These are phyloP conservation scores for Ostrea edulis DNA, from an alignment of 1,140 invertebrate genomes.

Conservation along the genomic window DNA sequence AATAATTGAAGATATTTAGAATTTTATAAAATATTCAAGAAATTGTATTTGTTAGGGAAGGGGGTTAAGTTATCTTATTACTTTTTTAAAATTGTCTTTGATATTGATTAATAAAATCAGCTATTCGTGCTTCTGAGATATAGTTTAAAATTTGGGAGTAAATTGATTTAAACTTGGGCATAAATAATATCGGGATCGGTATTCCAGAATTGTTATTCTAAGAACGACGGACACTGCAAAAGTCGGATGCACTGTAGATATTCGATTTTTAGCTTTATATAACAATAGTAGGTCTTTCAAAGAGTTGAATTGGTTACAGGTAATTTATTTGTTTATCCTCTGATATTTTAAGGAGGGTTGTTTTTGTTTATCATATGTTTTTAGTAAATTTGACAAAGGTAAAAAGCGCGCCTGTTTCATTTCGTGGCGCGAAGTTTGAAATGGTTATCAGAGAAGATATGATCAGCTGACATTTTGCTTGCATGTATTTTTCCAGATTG, in stretches of 20 bases:
- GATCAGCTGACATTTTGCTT: neutral
- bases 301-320: neutral
- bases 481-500: too few species aligned
- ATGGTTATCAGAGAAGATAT: neutral
- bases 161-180: too few species aligned
- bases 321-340: neutral
- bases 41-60: too few species aligned
- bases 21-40: too few species aligned
- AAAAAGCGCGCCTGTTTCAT: slow-evolving; percentile 25
- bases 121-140: too few species aligned
- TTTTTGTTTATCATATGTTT: neutral
- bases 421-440: slow-evolving; percentile 24
- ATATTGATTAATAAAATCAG: too few species aligned
- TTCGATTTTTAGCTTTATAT: neutral
- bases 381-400: neutral
- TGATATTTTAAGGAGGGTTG: neutral
- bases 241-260: neutral
- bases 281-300: neutral
- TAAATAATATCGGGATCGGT: neutral
- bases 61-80: too few species aligned
- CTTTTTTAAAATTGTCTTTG: too few species aligned
- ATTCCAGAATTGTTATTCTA: neutral
- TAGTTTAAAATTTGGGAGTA: too few species aligned
- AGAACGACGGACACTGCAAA: neutral
- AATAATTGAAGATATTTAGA: too few species aligned